A percentile compares a stretch with the other conserved stretches of the same genome.
Evolutionary conservation across 2,888 invertebrate genomes (phyloP).

Genomic region (Coelinius sp.): DNA sequence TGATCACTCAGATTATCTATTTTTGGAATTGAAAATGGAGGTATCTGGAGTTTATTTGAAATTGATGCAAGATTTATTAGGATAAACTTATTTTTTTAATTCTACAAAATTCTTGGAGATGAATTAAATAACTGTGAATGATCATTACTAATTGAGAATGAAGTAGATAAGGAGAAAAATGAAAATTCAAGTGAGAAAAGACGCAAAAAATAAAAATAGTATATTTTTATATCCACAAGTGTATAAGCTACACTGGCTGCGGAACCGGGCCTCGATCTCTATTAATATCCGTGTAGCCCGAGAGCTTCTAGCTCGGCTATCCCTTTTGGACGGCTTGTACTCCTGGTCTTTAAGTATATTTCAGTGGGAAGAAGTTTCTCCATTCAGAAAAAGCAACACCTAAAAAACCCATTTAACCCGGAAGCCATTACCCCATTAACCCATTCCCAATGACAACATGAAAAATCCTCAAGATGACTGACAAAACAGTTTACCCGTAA

Average conservation of each 20-base stretch:
- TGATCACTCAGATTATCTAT: not conserved
- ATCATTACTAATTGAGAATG: not conserved
- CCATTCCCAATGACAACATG: too few species aligned
- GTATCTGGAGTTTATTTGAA: not conserved
- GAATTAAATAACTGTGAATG: too few species aligned
- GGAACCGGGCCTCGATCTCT: constrained; percentile 65
- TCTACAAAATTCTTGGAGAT: not conserved
- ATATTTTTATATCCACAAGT: constrained; percentile 67
- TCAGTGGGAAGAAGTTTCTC: not conserved
- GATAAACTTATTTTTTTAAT: not conserved
- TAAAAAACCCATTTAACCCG: not conserved
- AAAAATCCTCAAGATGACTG: not conserved
- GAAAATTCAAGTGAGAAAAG: not conserved
- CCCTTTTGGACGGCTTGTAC: constrained; percentile 17
- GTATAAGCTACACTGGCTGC: constrained; percentile 53
- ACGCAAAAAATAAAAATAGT: constrained; percentile 59
- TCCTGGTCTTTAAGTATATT: constrained; percentile 6
- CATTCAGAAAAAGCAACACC: not conserved
- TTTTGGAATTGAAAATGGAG: not conserved
- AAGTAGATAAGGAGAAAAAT: not conserved
- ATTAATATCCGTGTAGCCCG: constrained; percentile 66
- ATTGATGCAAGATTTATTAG: not conserved
- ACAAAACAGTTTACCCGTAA: not conserved
- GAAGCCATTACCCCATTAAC: not conserved
- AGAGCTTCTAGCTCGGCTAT: constrained; percentile 22